Evolutionary conservation across 2,888 invertebrate genomes (phyloP).

Genomic region (Heliconius hortense): DNA sequence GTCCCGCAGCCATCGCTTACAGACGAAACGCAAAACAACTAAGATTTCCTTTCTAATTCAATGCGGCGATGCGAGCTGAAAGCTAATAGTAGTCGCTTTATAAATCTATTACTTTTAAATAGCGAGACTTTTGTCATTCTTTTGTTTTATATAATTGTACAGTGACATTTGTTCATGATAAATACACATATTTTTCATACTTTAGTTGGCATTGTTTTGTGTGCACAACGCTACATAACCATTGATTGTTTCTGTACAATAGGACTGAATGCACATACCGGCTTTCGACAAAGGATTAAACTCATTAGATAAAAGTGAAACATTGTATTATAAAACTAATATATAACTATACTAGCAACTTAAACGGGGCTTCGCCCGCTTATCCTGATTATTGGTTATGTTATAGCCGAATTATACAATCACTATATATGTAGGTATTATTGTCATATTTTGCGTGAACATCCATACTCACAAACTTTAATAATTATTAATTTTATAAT

Average conservation of each 20-base stretch:
- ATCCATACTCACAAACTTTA: too few species aligned
- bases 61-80: constrained; percentile 26
- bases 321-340: too few species aligned
- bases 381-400: constrained; percentile 58
- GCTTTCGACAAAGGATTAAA: constrained; percentile 65
- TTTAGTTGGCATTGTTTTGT: constrained; percentile 37
- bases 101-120: constrained; percentile 23
- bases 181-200: constrained; percentile 31
- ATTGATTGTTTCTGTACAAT: constrained; percentile 71
- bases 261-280: constrained; percentile 65
- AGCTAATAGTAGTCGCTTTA: constrained; percentile 23
- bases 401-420: constrained; percentile 31
- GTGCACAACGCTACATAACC: constrained; percentile 58
- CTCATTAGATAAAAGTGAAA: constrained; percentile 72
- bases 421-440: too few species aligned
- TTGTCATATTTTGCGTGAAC: too few species aligned
- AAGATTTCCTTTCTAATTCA: constrained; percentile 34
- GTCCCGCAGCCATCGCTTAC: constrained; percentile 44
- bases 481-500: background rate
- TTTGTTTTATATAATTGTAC: constrained; percentile 17
- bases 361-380: constrained; percentile 37
- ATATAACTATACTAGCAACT: too few species aligned
- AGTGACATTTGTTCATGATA: constrained; percentile 24
- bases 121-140: constrained; percentile 13
- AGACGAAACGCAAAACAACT: constrained; percentile 36